Evolutionary conservation across 2,888 invertebrate genomes (phyloP).

Genomic region (Epinotia ramella): DNA sequence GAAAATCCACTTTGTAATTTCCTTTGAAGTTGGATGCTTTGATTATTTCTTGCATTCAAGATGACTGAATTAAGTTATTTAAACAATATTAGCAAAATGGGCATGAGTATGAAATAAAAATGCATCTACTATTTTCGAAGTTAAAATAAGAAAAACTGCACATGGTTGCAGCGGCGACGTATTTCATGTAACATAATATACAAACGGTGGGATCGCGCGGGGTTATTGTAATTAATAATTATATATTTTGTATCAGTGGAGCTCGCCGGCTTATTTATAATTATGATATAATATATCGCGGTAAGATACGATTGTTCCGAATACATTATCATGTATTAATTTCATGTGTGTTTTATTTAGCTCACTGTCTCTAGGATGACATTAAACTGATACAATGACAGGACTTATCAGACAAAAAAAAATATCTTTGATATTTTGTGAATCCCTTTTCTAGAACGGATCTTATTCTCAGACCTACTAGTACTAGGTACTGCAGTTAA

Average conservation of each 20-base stretch:
- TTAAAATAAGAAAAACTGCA: neutral
- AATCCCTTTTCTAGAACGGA: too few relatives aligned
- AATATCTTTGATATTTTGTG: too few relatives aligned
- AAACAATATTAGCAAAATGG: neutral
- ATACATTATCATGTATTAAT: conserved; percentile 79
- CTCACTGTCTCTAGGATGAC: too few relatives aligned
- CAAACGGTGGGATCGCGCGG: conserved; percentile 60
- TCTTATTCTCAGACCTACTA: too few relatives aligned
- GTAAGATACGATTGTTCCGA: conserved; percentile 77
- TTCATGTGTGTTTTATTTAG: conserved; percentile 46
- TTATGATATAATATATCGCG: conserved; percentile 57
- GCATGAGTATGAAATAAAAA: neutral
- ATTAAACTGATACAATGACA: too few relatives aligned
- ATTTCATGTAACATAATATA: conserved; percentile 56
- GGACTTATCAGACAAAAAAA: too few relatives aligned
- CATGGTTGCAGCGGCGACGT: conserved; percentile 56
- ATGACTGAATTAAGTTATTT: neutral
- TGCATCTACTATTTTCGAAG: neutral
- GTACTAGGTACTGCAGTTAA: too few relatives aligned
- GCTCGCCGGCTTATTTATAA: conserved; percentile 78
- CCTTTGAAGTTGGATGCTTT: neutral
- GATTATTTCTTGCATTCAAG: neutral
- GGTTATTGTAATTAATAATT: conserved; percentile 59
- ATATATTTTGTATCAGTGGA: conserved; percentile 80
- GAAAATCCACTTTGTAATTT: neutral